Percentiles rank a stretch among this genome's conserved stretches.
phyloP scores from a whole-genome alignment of 1,140 invertebrate species.

The Sipha flava region DNA sequence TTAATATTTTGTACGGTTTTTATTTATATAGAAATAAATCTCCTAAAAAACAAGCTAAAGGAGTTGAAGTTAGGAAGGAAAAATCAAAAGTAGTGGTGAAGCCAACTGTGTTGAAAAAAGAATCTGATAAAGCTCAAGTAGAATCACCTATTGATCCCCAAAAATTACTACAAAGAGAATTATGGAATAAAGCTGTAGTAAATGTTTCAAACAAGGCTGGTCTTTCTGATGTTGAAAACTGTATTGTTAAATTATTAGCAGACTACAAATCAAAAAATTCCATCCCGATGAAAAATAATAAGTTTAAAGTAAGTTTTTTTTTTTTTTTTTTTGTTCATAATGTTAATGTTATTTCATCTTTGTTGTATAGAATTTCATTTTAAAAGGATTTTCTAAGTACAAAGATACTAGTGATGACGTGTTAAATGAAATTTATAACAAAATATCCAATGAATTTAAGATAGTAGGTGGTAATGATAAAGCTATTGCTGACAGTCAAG shows the following conservation, averaged over 20 bases:
- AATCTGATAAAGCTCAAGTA: neutral
- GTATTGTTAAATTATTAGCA: slow-evolving; percentile 2
- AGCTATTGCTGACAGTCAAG: no score
- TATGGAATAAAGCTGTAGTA: slow-evolving; percentile 1
- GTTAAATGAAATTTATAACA: neutral
- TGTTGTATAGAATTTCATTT: slow-evolving; percentile 8
- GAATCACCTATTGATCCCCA: neutral
- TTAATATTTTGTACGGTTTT: neutral
- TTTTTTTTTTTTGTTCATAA: neutral
- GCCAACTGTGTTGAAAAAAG: slow-evolving; percentile 4
- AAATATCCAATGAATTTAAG: neutral
- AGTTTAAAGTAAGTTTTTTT: neutral
- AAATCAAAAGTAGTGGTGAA: neutral
- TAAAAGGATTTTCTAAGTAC: slow-evolving; percentile 24
- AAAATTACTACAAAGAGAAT: neutral
- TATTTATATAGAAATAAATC: neutral
- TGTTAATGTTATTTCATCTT: neutral
- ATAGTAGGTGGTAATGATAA: neutral
- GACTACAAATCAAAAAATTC: slow-evolving; percentile 6
- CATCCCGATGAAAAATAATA: neutral
- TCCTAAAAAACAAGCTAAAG: neutral
- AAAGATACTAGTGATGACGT: slow-evolving; percentile 3
- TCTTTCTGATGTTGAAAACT: neutral
- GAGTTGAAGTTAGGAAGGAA: neutral
- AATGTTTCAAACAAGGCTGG: neutral